These are phyloP conservation scores for Mongoloraphidia duomilia DNA, from an alignment of 2,888 invertebrate genomes.

Conservation along the genomic window DNA sequence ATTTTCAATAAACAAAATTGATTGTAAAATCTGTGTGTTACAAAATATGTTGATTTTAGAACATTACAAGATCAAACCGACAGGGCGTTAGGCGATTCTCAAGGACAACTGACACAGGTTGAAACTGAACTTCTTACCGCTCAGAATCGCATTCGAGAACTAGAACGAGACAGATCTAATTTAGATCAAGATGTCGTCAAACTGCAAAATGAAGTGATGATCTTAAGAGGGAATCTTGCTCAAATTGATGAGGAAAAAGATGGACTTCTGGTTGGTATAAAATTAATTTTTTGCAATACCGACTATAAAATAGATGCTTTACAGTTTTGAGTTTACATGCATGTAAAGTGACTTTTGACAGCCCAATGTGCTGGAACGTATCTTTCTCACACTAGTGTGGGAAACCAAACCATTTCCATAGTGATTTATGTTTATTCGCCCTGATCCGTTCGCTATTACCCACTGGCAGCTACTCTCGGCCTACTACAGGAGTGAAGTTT, in stretches of 20 bases:
- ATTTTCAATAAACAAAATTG: not conserved
- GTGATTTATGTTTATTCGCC: too few relatives aligned
- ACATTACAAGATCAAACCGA: slow-evolving; percentile 65
- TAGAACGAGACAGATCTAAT: slow-evolving; percentile 43
- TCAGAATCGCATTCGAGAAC: slow-evolving; percentile 38
- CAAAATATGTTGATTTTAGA: slow-evolving; percentile 28
- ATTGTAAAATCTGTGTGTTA: not conserved
- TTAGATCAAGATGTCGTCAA: slow-evolving; percentile 43
- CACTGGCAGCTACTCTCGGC: too few relatives aligned
- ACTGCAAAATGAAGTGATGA: slow-evolving; percentile 47
- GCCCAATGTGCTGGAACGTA: too few relatives aligned
- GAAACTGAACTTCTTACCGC: slow-evolving; percentile 49
- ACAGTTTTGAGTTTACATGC: too few relatives aligned
- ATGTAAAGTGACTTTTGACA: too few relatives aligned
- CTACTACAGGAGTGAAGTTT: too few relatives aligned
- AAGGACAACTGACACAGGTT: slow-evolving; percentile 45
- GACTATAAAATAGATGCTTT: too few relatives aligned
- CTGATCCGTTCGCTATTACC: too few relatives aligned
- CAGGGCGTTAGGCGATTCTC: slow-evolving; percentile 51
- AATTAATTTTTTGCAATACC: too few relatives aligned
- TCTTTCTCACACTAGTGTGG: too few relatives aligned
- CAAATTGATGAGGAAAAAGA: slow-evolving; percentile 61
- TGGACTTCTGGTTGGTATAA: slow-evolving; percentile 35
- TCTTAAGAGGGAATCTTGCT: slow-evolving; percentile 44
- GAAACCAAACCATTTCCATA: too few relatives aligned